Evolutionary conservation across 2,797 vertebrate genomes (phyloP), one percentile per base, ranked within the genome.

Genomic region (Neoniphon sammara): DNA sequence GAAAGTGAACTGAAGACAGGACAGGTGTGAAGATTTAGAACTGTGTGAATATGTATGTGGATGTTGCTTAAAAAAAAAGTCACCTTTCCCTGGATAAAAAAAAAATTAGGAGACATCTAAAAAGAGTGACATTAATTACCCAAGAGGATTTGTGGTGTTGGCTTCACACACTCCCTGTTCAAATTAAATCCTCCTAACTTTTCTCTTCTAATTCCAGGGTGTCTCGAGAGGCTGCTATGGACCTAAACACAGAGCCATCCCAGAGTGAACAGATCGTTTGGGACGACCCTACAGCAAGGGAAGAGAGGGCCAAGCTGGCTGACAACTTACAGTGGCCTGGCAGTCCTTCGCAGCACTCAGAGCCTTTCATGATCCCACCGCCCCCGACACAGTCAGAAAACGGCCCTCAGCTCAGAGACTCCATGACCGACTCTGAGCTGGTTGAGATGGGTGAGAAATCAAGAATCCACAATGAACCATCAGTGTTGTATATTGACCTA

Each of bases 191-290:
- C 12, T 2, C 21, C 8, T 6, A 15, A 20, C 36, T 31, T 2
- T 49, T 50, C 36, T 58, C 9, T 76, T 63, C 7, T 46, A 23
- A 61, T 11, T 47, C 17, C 83, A 99, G 97, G 87, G 95, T 97
- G 10, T 93, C 96, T 69, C 94, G 95, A 70, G 96, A 96, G 34
- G 89, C 92, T 1, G 78, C 85, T 0, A 49, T 92, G 81, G 98
- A 99, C 69, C 1, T 93, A 4, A 97, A 99, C 92, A 97, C 97
- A 0, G 98, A 99, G 87, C 96, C 96, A 0, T 99, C 98, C 23
- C 98, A 99, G 87, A 98, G 94, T 7, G 98, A 99, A 53, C 98
- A 98, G 93, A 99, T 99, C 15, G 95, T 98, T 36, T 99, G 98
- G 98, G 98, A 99, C 0, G 98, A 99, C 82, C 98, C 98, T 0